Evolutionary conservation across 2,797 vertebrate genomes (phyloP), one percentile per base, ranked within the genome.

Genomic region (Coregonus suidteri): DNA sequence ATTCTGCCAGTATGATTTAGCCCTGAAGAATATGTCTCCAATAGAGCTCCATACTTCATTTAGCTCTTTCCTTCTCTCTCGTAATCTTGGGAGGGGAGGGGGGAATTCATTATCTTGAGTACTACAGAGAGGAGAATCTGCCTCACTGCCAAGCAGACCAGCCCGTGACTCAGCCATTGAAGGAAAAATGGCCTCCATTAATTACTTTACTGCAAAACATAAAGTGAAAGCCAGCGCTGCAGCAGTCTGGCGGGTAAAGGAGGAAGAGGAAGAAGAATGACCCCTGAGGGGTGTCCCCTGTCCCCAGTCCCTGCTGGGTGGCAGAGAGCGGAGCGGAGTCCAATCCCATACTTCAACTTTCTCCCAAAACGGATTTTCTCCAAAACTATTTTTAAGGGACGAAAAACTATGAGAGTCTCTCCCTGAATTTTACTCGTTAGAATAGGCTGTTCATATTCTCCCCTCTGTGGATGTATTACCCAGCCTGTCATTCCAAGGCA

Each of bases 81-180:
- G n/a, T n/a, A n/a, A n/a, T n/a, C n/a, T n/a, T n/a, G n/a, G n/a
- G n/a, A n/a, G n/a, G n/a, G 59, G 59, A 30, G 59, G 59, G 59
- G 59, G 20, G 59, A 13, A 64, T 16, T 68, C 13, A 68, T 68
- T 37, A 68, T 73, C 30, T 5, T 56, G 30, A 54, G 68, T 70
- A 47, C 68, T n/a, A n/a, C 52, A 34, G 25, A 20, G 53, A 53
- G 18, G 71, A 16, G 52, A 73, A 54, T 51, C 59, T 41, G 73
- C 4, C 73, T 14, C 20, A 16, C 77, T 84, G 84, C 83, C 83
- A 83, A 78, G 74, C 67, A 53, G 35, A 20, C 74, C 66, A 64
- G 80, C 31, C 81, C 7, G 64, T 88, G 82, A 88, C 75, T 89
- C 86, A 84, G 75, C 80, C 86, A 83, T 35, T 81, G 81, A 84